Evolutionary conservation across 2,888 invertebrate genomes (phyloP).

Genomic region (Pemphredon lugubris): DNA sequence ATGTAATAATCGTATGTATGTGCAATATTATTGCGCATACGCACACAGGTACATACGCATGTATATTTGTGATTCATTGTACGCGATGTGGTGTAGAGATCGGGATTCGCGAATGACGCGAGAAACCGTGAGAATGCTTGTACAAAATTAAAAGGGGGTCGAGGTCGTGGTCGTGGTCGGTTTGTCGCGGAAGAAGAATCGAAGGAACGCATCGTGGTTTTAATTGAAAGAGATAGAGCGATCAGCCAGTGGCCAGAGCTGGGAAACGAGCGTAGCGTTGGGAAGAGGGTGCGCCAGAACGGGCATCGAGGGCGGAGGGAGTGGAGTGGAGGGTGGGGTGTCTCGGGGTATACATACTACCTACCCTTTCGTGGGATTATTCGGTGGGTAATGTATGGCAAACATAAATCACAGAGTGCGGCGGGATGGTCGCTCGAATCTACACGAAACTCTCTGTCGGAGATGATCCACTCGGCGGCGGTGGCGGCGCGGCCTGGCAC

Average conservation of each 20-base stretch:
- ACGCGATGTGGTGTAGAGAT: too few species aligned
- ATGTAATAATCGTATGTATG: too few species aligned
- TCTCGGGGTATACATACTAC: constrained; percentile 58
- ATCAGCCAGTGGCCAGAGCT: constrained; percentile 68
- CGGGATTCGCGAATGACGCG: too few species aligned
- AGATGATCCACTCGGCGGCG: constrained; percentile 71
- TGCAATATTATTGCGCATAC: too few species aligned
- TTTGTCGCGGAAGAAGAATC: too few species aligned
- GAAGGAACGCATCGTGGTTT: too few species aligned
- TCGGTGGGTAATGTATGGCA: constrained; percentile 77
- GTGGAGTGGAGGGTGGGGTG: constrained; percentile 40
- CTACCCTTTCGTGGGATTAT: constrained; percentile 80
- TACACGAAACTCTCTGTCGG: constrained; percentile 70
- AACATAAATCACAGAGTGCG: constrained; percentile 75
- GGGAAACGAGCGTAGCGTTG: constrained; percentile 27
- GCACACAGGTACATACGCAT: too few species aligned
- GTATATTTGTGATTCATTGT: too few species aligned
- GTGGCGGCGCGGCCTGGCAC: too few species aligned
- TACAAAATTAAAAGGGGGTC: too few species aligned
- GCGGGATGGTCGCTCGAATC: constrained; percentile 70
- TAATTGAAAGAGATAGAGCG: constrained; percentile 80
- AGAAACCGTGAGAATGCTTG: too few species aligned
- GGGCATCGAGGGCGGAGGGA: constrained; percentile 22
- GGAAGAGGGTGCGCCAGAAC: constrained; percentile 3
- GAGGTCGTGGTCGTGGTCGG: too few species aligned